These are phyloP conservation scores for Marcusenius ussheri DNA, from an alignment of 2,113 vertebrate genomes.

Conservation along the genomic window DNA sequence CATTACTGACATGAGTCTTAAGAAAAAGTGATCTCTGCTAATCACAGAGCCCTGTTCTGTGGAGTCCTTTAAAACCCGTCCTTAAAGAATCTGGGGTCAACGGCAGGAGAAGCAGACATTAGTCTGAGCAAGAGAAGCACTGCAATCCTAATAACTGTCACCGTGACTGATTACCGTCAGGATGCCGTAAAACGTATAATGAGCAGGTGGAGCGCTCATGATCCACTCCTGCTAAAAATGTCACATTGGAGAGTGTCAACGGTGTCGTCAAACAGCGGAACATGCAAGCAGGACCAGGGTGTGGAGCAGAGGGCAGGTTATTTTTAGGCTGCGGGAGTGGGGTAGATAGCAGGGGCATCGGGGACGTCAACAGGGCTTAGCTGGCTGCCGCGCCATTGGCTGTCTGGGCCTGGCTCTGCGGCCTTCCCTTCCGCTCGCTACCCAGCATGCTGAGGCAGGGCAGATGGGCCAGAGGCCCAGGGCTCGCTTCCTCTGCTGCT, in stretches of 20 bases:
- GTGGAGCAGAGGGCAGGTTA: neutral
- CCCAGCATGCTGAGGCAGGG: neutral
- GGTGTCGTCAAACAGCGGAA: neutral
- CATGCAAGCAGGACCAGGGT: neutral
- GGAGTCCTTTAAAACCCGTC: neutral
- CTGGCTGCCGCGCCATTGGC: neutral
- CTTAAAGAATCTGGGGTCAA: neutral
- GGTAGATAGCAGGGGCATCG: neutral
- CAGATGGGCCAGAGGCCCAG: neutral
- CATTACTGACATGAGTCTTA: neutral
- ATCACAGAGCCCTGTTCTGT: neutral
- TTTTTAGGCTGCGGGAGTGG: constrained; percentile 7
- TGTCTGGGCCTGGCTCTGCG: neutral
- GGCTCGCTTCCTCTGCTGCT: neutral
- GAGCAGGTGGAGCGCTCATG: neutral
- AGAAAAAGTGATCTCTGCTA: neutral
- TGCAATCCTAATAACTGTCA: neutral
- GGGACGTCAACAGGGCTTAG: neutral
- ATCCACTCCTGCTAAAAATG: constrained; percentile 5
- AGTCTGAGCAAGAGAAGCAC: neutral
- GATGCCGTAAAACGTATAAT: neutral
- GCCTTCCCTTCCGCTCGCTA: neutral
- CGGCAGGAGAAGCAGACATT: neutral
- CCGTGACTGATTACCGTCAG: neutral
- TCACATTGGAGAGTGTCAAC: neutral